Evolutionary conservation across 2,797 vertebrate genomes (phyloP), one percentile per base, ranked within the genome.

Genomic region (Netta rufina): DNA sequence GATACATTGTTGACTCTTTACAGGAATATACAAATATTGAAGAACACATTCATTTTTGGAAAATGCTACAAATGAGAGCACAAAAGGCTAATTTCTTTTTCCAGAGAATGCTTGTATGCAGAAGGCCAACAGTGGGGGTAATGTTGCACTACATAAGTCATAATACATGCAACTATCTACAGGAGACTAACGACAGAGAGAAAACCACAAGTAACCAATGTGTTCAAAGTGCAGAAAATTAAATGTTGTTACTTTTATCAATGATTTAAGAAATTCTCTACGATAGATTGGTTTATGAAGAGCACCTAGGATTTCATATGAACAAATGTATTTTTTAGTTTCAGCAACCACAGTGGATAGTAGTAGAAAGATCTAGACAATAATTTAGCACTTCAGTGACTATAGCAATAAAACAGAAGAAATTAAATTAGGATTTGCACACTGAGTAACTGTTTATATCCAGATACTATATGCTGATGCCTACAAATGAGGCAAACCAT

Each of bases 151-250:
- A 86, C 45, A 80, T 67, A 93, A 88, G 74, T 54, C 41, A 75
- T 92, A 87, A 83, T 6, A 3, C 32, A 75, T 45, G 49, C 61
- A 77, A 30, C 54, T 39, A 36, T 14, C 24, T 62, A 18, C 36
- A 73, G 27, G 19, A 83, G 43, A 62, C 14, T 33, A 69, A 76
- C 43, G 65, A 81, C 0, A 65, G 45, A 72, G 54, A 72, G 41
- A 70, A 90, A 66, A 7, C 8, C 45, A 49, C 20, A 32, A 1
- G 19, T 62, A 94, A 80, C 33, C 28, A 41, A 20, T 36, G n/a
- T 78, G 58, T 32, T 91, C 64, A 84, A 75, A 69, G 13, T 33
- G 79, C 58, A 89, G 72, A 91, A 96, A 88, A 95, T 72, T 54
- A 56, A 56, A 72, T 32, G 15, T 28, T 92, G 33, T 45, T 89